These are phyloP conservation scores for Cotesia chilonis DNA, from an alignment of 1,140 invertebrate genomes.

Conservation along the genomic window DNA sequence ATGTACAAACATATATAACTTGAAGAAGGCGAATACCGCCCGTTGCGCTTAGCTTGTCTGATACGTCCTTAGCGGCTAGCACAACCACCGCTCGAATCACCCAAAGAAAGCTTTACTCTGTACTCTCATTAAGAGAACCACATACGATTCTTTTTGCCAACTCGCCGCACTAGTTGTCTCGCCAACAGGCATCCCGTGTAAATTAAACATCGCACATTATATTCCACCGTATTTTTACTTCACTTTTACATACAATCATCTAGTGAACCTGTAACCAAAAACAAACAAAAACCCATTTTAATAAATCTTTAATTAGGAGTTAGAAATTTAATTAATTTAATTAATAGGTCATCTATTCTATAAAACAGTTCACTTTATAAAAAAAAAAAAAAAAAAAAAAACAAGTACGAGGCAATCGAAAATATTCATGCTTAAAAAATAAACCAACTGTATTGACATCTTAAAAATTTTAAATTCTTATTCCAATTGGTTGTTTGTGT, in stretches of 20 bases:
- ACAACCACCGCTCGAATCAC: no score
- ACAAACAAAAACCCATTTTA: no score
- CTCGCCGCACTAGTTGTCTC: constrained; percentile 13
- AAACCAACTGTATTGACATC: background rate
- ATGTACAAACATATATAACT: background rate
- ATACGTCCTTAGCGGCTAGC: constrained; percentile 25
- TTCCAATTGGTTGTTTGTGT: constrained; percentile 62
- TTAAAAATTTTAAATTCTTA: constrained; percentile 44
- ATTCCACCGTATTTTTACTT: no score
- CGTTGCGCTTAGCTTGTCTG: constrained; percentile 33
- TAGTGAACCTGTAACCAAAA: no score
- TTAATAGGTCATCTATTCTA: no score
- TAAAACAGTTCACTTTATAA: no score
- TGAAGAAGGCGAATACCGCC: constrained; percentile 23
- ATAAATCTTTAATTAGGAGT: no score
- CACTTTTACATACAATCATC: no score
- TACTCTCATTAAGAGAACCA: constrained; percentile 67
- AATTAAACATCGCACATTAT: no score
- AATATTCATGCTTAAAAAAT: background rate
- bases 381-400: no score
- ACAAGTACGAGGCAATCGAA: background rate
- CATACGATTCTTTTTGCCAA: constrained; percentile 55
- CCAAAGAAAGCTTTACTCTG: constrained; percentile 67
- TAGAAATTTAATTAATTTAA: no score
- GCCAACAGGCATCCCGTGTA: constrained; percentile 5